phyloP scores from a whole-genome alignment of 1,140 invertebrate species.

The Caenorhabditis remanei region DNA sequence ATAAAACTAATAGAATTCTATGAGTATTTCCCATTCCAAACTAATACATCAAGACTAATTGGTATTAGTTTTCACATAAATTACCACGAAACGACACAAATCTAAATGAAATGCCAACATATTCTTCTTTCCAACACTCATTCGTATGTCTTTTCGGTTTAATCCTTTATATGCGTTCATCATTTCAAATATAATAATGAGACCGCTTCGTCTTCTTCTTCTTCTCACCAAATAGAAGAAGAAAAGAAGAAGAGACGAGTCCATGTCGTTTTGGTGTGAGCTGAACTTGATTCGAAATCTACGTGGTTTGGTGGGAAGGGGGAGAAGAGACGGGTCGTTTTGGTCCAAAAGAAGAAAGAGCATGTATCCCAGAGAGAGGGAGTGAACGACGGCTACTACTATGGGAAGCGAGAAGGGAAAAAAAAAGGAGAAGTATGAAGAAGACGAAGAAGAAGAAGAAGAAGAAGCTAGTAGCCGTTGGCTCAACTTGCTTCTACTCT shows the following conservation, averaged over 20 bases:
- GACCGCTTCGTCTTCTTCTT: background rate
- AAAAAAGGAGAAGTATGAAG: slow-evolving; percentile 6
- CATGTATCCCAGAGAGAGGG: slow-evolving; percentile 27
- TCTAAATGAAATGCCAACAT: background rate
- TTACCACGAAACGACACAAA: background rate
- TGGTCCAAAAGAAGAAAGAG: slow-evolving; percentile 25
- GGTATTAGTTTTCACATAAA: background rate
- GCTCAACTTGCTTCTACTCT: slow-evolving; percentile 45
- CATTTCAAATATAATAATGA: slow-evolving; percentile 3
- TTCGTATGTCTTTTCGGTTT: background rate
- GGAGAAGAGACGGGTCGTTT: background rate
- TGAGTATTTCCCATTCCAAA: background rate
- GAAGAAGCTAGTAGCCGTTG: slow-evolving; percentile 53
- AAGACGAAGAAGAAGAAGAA: slow-evolving; percentile 1
- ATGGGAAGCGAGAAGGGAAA: slow-evolving; percentile 39
- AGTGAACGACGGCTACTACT: slow-evolving; percentile 27
- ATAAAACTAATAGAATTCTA: background rate
- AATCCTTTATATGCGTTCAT: slow-evolving; percentile 4
- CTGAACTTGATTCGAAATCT: slow-evolving; percentile 55
- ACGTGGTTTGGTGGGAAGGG: slow-evolving; percentile 8
- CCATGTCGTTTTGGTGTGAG: slow-evolving; percentile 42
- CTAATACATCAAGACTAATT: slow-evolving; percentile 3
- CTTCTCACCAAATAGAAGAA: background rate
- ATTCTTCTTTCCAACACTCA: background rate
- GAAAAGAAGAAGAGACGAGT: slow-evolving; percentile 9